These are phyloP conservation scores for Escarpia spicata DNA, from an alignment of 2,888 invertebrate genomes.

Conservation along the genomic window DNA sequence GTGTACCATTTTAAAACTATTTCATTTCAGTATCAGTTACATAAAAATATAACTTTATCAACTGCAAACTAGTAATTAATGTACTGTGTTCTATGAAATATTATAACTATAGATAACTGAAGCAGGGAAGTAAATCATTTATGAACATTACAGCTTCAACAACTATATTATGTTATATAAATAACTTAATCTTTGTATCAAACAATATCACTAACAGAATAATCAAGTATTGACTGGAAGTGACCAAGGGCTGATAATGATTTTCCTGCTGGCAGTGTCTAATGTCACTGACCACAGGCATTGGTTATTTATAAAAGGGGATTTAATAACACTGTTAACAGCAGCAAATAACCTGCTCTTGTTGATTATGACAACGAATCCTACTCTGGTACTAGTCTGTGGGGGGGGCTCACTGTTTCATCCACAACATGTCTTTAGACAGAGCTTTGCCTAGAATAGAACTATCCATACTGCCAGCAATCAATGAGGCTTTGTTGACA, in stretches of 20 bases:
- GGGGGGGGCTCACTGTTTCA: not conserved
- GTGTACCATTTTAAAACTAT: too few species aligned
- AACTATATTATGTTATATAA: too few species aligned
- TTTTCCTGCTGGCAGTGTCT: not conserved
- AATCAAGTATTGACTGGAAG: too few species aligned
- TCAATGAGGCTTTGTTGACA: not conserved
- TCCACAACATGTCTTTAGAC: not conserved
- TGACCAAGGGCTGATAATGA: not conserved
- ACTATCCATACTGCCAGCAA: not conserved
- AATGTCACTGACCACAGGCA: not conserved
- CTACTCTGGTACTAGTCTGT: not conserved
- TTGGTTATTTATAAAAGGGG: not conserved
- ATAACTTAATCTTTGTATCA: too few species aligned
- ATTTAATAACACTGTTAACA: too few species aligned
- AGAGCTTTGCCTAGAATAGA: not conserved
- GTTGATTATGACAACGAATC: not conserved
- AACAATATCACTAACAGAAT: too few species aligned
- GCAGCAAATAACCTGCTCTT: not conserved
- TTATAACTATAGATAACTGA: too few species aligned
- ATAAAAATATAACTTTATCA: too few species aligned
- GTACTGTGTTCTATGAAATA: too few species aligned
- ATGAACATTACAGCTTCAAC: not conserved
- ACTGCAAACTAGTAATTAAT: too few species aligned
- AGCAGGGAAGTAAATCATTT: not conserved
- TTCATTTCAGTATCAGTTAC: too few species aligned